Base-by-base conservation (phyloP, 2,797 vertebrate genomes). In the Gymnoscopelus microlampas region DNA sequence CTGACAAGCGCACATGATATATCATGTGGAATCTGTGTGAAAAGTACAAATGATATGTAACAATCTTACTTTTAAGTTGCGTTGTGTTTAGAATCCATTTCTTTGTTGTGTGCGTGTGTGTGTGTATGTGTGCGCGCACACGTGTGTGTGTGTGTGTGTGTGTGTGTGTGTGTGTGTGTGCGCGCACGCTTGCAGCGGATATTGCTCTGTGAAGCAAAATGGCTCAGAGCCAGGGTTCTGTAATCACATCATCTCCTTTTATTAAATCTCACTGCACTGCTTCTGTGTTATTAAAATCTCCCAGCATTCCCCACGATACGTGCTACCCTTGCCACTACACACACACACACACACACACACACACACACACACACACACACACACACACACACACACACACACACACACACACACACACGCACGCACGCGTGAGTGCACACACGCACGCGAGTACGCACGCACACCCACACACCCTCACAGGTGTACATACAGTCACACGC, bases 161-260 rank as follows among this genome's bases (percentile, higher is more conserved):
- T 32, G 74, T 50, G 66, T 65, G 77, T 14, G 70, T 55, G 71
- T 70, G 74, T 65, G 63, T 73, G 71, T 74, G 85, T 76, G 85
- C 72, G 78, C 63, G 85, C 48, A 77, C 81, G 85, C 82, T 88
- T 87, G 89, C 56, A 88, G 92, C 93, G 94, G 95, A 96, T 95
- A 96, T 96, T 96, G 90, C 95, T 92, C 91, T 92, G 93, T 93
- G 94, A 94, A 93, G 92, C 89, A 93, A 93, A 93, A 93, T 95
- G 94, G 95, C 95, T 95, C 93, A 78, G 92, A 94, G 95, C 95
- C 95, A 96, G 92, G 92, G 92, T 94, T 93, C 92, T 93, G 94
- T 97, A 97, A 97, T 97, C 96, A 96, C 95, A 97, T 97, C 95
- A 97, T 95, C 95, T 95, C 95, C 92, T 93, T 95, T 96, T 96